Conservation (phyloP, 2,113 vertebrate species). For the Thermophis baileyi region DNA sequence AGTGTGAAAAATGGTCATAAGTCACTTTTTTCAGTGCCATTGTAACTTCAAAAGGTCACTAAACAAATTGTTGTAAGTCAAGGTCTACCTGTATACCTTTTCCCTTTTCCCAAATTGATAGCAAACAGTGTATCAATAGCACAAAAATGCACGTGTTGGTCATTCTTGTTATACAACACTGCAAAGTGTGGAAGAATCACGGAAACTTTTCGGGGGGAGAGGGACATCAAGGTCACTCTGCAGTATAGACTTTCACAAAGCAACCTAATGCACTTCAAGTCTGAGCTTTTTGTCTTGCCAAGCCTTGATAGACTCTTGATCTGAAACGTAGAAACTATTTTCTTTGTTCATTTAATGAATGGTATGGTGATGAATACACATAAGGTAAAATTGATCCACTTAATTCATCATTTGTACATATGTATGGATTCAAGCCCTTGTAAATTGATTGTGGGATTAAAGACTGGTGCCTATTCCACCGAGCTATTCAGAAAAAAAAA, state of each 20-base stretch:
- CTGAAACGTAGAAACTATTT: slow-evolving; percentile 64
- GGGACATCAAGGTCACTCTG: slow-evolving; percentile 30
- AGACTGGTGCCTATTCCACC: slow-evolving; percentile 40
- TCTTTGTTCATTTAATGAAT: slow-evolving; percentile 70
- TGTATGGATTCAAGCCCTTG: slow-evolving; percentile 64
- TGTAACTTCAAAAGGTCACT: too few relatives aligned
- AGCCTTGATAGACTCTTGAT: slow-evolving; percentile 64
- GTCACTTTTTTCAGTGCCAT: too few relatives aligned
- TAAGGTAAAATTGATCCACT: slow-evolving; percentile 68
- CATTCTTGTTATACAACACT: neutral
- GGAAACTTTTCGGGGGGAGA: neutral
- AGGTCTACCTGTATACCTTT: neutral
- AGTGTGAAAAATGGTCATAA: too few relatives aligned
- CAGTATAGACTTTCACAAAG: slow-evolving; percentile 22
- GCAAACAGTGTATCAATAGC: neutral
- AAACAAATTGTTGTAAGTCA: too few relatives aligned
- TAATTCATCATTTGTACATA: slow-evolving; percentile 71
- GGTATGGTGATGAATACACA: slow-evolving; percentile 71
- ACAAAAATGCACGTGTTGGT: neutral
- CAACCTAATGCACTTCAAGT: slow-evolving; percentile 31
- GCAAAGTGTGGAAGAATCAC: neutral
- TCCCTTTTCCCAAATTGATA: neutral
- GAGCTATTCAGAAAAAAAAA: neutral
- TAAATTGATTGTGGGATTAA: slow-evolving; percentile 67
- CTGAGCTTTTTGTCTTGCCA: slow-evolving; percentile 60